Evolutionary conservation across 2,797 vertebrate species (phyloP), one percentile per base, ranked within the genome.

Genomic region (Poecilia velifera): DNA sequence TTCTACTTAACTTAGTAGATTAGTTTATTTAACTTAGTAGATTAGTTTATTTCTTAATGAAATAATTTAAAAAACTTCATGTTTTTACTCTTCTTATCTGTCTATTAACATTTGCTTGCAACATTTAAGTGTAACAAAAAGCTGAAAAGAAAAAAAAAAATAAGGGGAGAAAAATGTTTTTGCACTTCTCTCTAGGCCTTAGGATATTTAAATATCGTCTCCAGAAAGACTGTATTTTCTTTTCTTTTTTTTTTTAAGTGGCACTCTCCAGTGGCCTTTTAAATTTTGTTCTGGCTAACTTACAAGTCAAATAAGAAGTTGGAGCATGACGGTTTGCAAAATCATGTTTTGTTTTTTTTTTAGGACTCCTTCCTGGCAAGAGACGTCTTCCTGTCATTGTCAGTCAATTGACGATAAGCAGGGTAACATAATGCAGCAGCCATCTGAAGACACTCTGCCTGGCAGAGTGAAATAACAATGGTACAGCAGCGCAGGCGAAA

Each of bases 391-490:
- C 81, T 88, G 73, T 25, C 49, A 86, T 70, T 83, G 78, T 89
- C 73, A 82, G 74, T 75, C 46, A 64, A 82, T 66, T 86, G 91
- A 89, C 83, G 83, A 78, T 84, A 77, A 85, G 82, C 88, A 84
- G 85, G 74, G 70, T 36, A 66, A 78, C 41, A 36, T 74, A 84
- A 81, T 70, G 80, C 85, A 82, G 85, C 76, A 73, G 82, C 79
- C 68, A 53, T 82, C 76, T 74, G 73, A 79, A 82, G 73, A 81
- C 75, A 80, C 57, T 72, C 73, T 49, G 66, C 55, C 76, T 47
- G 71, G 73, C 75, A 25, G 55, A 16, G 68, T 28, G 80, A 81
- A 86, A 78, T 71, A 82, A 91, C 80, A 84, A 81, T 66, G 82
- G 81, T 77, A 70, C 66, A 43, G 82, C 74, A 84, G 55, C 39